A percentile compares a stretch with the other conserved stretches of the same genome.
phyloP scores from a whole-genome alignment of 2,113 vertebrate species.

The Setophaga petechia region DNA sequence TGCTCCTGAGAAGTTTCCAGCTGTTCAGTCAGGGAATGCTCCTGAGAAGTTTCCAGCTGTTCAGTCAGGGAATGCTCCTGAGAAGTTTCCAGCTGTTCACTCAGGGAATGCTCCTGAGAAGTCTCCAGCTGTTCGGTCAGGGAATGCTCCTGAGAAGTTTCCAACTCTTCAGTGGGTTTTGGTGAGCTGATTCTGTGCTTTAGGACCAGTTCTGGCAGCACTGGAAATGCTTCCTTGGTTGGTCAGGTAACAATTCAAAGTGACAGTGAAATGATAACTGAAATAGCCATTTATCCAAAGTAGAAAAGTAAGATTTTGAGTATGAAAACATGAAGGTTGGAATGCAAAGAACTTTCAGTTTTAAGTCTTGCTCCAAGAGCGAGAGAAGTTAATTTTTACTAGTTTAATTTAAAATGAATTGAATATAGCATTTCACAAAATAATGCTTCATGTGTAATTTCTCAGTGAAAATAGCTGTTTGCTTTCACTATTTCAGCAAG shows the following conservation, averaged over 20 bases:
- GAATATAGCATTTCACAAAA: not conserved
- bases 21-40: not conserved
- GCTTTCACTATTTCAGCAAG: not conserved
- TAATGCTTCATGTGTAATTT: not conserved
- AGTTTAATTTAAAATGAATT: not conserved
- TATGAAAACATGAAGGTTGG: not conserved
- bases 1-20: not conserved
- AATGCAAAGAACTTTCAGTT: not conserved
- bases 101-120: too few relatives aligned
- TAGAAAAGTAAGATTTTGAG: not conserved
- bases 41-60: not conserved
- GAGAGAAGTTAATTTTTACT: not conserved
- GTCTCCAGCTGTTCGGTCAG: not conserved
- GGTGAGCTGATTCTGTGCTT: not conserved
- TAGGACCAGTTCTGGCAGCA: not conserved
- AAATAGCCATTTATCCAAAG: not conserved
- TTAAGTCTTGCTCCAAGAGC: not conserved
- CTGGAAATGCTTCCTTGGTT: not conserved
- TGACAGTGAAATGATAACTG: not conserved
- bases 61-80: not conserved
- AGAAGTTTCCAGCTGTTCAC: not conserved
- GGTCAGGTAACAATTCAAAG: not conserved
- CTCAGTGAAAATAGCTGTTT: not conserved
- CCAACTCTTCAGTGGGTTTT: not conserved
- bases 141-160: not conserved